phyloP scores from a whole-genome alignment of 2,888 invertebrate species.

The Drosophila prostipennis region DNA sequence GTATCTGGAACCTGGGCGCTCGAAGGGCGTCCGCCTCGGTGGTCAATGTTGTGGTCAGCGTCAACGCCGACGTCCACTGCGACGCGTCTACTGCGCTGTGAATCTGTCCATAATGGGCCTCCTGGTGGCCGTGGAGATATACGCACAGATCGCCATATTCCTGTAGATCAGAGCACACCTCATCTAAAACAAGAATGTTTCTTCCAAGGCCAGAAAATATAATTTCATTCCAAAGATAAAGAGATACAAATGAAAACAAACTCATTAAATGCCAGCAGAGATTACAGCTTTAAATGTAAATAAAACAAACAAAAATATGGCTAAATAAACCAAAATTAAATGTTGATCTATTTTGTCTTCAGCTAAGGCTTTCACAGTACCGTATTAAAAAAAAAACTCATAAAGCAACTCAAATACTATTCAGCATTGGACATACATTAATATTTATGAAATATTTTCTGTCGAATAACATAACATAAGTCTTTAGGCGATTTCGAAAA shows the following conservation, averaged over 20 bases:
- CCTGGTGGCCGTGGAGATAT: conserved; percentile 83
- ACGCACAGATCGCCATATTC: conserved; percentile 83
- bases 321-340: background rate
- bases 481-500: too few species aligned
- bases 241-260: background rate
- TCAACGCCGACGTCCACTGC: conserved; percentile 81
- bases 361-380: background rate
- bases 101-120: conserved; percentile 82
- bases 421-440: background rate
- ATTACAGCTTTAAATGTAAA: conserved; percentile 29
- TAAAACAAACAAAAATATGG: background rate
- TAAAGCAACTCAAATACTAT: background rate
- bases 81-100: conserved; percentile 82
- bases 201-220: background rate
- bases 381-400: background rate
- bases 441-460: too few species aligned
- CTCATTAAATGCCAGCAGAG: conserved; percentile 6
- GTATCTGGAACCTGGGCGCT: conserved; percentile 50
- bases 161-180: conserved; percentile 57
- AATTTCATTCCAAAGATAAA: background rate
- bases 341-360: too few species aligned
- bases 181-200: background rate
- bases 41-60: conserved; percentile 78
- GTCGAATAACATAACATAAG: too few species aligned
- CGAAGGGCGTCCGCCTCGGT: conserved; percentile 35